Evolutionary conservation across 2,113 vertebrate species (phyloP).

Genomic region (Zootoca vivipara): DNA sequence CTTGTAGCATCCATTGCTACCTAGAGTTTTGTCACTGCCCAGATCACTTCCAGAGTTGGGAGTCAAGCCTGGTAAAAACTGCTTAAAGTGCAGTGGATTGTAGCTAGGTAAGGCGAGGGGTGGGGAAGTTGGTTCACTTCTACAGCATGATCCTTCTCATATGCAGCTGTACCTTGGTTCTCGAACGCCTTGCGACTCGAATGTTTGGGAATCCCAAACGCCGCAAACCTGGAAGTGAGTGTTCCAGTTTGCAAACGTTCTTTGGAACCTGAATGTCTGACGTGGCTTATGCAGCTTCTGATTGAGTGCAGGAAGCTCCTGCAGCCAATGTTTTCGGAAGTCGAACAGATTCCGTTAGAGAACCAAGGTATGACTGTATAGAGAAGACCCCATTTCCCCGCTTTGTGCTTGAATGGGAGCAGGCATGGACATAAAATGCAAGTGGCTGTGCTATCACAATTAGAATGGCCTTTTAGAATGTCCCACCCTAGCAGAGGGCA

Average conservation of each 20-base stretch:
- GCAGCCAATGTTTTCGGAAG: too few relatives aligned
- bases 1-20: too few relatives aligned
- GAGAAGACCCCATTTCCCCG: not conserved
- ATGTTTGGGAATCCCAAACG: too few relatives aligned
- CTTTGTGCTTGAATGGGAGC: not conserved
- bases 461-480: not conserved
- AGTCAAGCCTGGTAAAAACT: not conserved
- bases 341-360: too few relatives aligned
- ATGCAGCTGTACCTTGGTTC: too few relatives aligned
- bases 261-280: too few relatives aligned
- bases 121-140: not conserved
- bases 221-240: too few relatives aligned
- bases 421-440: not conserved
- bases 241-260: too few relatives aligned
- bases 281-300: too few relatives aligned
- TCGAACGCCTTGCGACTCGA: too few relatives aligned
- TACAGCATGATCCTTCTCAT: not conserved
- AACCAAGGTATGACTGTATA: not conserved
- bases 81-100: not conserved
- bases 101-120: not conserved
- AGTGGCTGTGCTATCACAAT: not conserved
- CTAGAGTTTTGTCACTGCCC: not conserved
- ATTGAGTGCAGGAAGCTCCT: too few relatives aligned
- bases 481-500: not conserved
- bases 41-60: not conserved